Percentiles rank a stretch among this genome's conserved stretches.
Evolutionary conservation across 2,797 vertebrate genomes (phyloP).

Genomic region (Choloepus didactylus): DNA sequence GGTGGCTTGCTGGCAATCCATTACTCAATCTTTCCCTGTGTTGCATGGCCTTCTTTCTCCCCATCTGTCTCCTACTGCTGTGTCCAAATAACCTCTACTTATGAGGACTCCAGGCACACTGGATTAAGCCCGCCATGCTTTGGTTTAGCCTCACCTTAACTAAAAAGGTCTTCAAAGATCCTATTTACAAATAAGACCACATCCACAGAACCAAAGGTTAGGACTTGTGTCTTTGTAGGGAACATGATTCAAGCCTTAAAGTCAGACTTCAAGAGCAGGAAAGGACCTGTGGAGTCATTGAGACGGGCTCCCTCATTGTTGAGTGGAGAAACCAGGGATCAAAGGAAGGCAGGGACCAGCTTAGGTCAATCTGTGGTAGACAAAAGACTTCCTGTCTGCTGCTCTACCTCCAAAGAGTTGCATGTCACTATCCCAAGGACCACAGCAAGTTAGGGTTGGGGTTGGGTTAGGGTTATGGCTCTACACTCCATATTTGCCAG

Average conservation of each 20-base stretch:
- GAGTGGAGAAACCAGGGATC: background rate
- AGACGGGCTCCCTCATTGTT: background rate
- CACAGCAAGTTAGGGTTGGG: background rate
- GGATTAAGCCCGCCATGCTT: too few relatives aligned
- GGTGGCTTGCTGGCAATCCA: too few relatives aligned
- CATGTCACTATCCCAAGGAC: background rate
- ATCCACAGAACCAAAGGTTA: too few relatives aligned
- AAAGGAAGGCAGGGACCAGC: background rate
- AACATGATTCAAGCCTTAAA: background rate
- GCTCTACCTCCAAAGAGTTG: background rate
- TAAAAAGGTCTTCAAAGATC: too few relatives aligned
- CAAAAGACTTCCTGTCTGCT: background rate
- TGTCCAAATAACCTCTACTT: too few relatives aligned
- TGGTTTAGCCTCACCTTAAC: too few relatives aligned
- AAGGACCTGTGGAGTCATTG: background rate
- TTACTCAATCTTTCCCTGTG: too few relatives aligned
- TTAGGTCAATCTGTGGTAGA: background rate
- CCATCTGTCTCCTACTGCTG: too few relatives aligned
- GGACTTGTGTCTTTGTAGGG: too few relatives aligned
- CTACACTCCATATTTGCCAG: background rate
- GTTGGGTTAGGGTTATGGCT: background rate
- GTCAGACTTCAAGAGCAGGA: background rate
- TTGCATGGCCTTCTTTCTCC: too few relatives aligned
- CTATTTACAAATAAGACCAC: too few relatives aligned
- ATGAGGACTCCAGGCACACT: too few relatives aligned